Base-by-base conservation (phyloP, 2,113 vertebrate species). In the Ictidomys tridecemlineatus region DNA sequence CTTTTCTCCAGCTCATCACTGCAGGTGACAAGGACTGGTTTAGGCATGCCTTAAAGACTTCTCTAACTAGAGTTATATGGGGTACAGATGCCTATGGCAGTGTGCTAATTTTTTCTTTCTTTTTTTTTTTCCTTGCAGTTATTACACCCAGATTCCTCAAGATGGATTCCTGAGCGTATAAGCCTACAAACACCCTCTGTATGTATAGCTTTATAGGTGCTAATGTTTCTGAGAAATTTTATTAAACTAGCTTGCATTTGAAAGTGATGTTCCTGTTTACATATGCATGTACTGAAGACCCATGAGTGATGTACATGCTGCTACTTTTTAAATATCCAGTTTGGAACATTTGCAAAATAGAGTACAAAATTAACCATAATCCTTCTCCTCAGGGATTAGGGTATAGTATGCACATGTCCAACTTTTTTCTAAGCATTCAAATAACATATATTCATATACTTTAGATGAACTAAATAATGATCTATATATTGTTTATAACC, bases 111-210 rank as follows among this genome's bases (percentile, higher is more conserved):
- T 1, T 45, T 45, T 45, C 45, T 45, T 58, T 65, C 53, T n/a
- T 67, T 24, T 53, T 8, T 8, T 39, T 32, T 94, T 96, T 72
- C 58, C 58, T 89, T 83, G 4, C 34, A 97, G 98, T 78, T 97
- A 70, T 20, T 97, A 14, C 88, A 89, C 78, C 88, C 96, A 88
- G 97, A 98, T 20, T 93, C 97, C 42, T 96, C 97, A 2, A 95
- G 96, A 77, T 98, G 98, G 98, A 96, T 98, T 65, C 98, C 92
- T 4, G 97, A 97, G 72, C 77, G 91, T 58, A 94, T 98, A 91
- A 97, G 77, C 74, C 95, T 97, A 2, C 98, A 97, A 34, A 24
- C 87, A 2, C 97, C 97, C 0, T 97, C 97, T 0, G 97, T 98
- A 97, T 16, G 98, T 98, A 97, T 77, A 70, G 13, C 32, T 17